Percentiles rank a stretch among this genome's conserved stretches.
Evolutionary conservation across 2,888 invertebrate genomes (phyloP).

Genomic region (Drosophila rellima): DNA sequence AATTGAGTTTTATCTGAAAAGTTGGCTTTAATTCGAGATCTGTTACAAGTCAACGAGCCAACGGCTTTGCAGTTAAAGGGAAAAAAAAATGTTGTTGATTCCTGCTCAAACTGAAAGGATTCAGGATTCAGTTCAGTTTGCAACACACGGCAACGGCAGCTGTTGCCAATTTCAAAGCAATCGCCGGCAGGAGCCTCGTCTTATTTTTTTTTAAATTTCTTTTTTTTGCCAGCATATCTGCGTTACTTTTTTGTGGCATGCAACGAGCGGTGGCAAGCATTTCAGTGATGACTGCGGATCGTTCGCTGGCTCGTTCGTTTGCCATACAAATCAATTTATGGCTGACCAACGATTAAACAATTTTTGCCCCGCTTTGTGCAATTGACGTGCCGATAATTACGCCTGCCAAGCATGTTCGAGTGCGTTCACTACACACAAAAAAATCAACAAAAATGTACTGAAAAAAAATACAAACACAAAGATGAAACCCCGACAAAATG

Average conservation of each 20-base stretch:
- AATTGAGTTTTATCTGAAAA: not conserved
- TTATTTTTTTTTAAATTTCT: constrained; percentile 2
- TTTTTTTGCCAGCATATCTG: constrained; percentile 19
- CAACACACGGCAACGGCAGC: constrained; percentile 23
- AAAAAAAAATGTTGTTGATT: constrained; percentile 19
- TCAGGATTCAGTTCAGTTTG: constrained; percentile 13
- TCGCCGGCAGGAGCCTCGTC: constrained; percentile 44
- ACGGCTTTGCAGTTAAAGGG: not conserved
- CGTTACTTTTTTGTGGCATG: constrained; percentile 36
- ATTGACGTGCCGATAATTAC: constrained; percentile 85
- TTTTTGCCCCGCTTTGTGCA: constrained; percentile 83
- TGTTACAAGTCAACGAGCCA: constrained; percentile 18
- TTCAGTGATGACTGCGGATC: constrained; percentile 57
- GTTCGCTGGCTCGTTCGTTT: constrained; percentile 34
- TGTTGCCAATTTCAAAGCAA: constrained; percentile 63
- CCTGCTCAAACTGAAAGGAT: constrained; percentile 24
- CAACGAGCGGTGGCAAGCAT: constrained; percentile 27
- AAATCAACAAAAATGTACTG: constrained; percentile 5
- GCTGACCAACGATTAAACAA: constrained; percentile 74
- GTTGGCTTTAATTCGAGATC: constrained; percentile 6
- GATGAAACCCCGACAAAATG: constrained; percentile 16
- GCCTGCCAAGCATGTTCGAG: constrained; percentile 59
- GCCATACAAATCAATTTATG: constrained; percentile 72
- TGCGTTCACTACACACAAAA: constrained; percentile 19
- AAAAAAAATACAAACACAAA: constrained; percentile 15